Evolutionary conservation across 2,888 invertebrate genomes (phyloP).

Genomic region (Drosophila ustulata): DNA sequence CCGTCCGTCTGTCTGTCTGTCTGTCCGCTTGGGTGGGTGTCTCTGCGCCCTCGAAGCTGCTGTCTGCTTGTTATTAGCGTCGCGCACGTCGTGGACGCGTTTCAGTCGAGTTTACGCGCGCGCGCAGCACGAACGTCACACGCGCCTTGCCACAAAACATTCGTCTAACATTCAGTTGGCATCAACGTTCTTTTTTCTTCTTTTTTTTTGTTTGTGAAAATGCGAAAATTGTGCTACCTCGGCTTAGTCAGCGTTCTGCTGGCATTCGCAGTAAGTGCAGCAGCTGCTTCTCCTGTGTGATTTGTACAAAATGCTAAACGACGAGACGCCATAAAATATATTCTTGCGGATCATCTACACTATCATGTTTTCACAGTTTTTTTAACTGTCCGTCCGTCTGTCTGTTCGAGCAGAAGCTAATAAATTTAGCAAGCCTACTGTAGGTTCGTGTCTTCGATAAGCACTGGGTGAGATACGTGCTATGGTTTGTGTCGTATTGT

Average conservation of each 20-base stretch:
- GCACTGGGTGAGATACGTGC: no score
- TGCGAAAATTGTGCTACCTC: constrained; percentile 46
- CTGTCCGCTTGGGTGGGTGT: constrained; percentile 22
- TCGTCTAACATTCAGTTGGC: constrained; percentile 10
- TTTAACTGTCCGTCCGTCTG: no score
- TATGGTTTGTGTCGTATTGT: no score
- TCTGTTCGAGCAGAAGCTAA: no score
- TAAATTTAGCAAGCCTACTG: no score
- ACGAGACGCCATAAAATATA: no score
- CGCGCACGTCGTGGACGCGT: constrained; percentile 57
- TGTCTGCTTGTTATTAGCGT: constrained; percentile 65
- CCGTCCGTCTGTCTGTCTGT: background rate
- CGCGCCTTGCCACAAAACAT: constrained; percentile 7
- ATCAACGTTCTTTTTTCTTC: constrained; percentile 10
- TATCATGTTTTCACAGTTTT: no score
- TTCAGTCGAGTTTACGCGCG: constrained; percentile 76
- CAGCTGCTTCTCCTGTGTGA: background rate
- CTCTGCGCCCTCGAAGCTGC: constrained; percentile 10
- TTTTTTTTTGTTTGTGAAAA: constrained; percentile 37
- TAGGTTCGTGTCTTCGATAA: no score
- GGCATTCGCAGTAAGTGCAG: constrained; percentile 24
- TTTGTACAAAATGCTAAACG: no score
- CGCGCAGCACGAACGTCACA: constrained; percentile 61
- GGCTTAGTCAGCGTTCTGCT: constrained; percentile 37
- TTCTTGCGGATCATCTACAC: no score